A percentile compares a stretch with the other conserved stretches of the same genome.
Evolutionary conservation across 2,888 invertebrate species (phyloP).

Genomic region (Epirrhoe tristata): DNA sequence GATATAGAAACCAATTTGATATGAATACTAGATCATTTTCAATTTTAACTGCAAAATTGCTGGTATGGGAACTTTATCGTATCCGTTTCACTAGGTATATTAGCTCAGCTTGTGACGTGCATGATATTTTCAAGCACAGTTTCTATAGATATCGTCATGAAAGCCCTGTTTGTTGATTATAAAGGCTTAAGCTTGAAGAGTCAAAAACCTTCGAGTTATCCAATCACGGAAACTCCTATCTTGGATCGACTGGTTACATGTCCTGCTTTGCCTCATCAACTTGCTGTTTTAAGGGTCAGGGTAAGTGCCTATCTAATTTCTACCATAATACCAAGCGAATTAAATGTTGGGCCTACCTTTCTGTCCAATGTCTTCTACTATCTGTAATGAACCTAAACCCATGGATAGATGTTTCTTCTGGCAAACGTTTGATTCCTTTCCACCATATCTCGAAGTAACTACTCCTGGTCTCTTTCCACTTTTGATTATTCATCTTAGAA

Average conservation of each 20-base stretch:
- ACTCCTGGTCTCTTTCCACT: constrained; percentile 52
- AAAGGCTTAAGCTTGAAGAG: no score
- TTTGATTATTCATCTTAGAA: constrained; percentile 6
- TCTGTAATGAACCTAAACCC: constrained; percentile 88
- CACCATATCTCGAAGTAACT: constrained; percentile 77
- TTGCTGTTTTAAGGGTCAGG: no score
- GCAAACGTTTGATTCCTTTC: constrained; percentile 77
- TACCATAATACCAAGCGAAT: no score
- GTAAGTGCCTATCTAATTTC: no score
- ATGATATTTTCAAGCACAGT: background rate
- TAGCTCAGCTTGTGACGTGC: constrained; percentile 3
- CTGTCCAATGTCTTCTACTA: constrained; percentile 86
- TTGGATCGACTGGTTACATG: no score
- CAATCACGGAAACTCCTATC: no score
- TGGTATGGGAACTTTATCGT: constrained; percentile 17
- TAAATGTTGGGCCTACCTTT: constrained; percentile 74
- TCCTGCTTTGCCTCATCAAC: no score
- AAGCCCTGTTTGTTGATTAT: background rate
- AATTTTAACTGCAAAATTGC: constrained; percentile 29
- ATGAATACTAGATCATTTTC: constrained; percentile 25
- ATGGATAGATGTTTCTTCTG: constrained; percentile 86
- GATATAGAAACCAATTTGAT: constrained; percentile 22
- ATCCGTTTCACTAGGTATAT: constrained; percentile 10
- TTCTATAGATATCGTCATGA: no score
- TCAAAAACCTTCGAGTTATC: no score